Percentiles rank a stretch among this genome's conserved stretches.
Conservation (phyloP, 2,113 vertebrate species). For the Pelusios castaneus region DNA sequence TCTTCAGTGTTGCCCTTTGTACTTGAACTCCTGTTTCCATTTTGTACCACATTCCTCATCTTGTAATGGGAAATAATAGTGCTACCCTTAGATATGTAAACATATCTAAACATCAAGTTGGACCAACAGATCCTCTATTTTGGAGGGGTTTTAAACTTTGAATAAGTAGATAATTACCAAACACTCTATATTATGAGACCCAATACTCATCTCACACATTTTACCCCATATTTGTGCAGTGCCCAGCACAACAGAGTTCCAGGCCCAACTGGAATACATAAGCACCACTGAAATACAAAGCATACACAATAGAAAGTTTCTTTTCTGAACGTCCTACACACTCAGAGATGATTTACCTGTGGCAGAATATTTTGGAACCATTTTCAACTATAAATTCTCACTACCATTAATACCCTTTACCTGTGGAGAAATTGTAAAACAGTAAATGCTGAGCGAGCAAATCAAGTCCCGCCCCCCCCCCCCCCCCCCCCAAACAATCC, state of each 20-base stretch:
- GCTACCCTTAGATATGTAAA: neutral
- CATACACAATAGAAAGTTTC: neutral
- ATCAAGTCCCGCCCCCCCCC: conserved; percentile 19
- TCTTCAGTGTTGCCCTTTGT: conserved; percentile 1
- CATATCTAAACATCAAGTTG: neutral
- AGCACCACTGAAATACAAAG: neutral
- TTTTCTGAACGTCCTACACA: neutral
- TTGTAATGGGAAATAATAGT: neutral
- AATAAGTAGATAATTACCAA: neutral
- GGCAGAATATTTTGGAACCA: neutral
- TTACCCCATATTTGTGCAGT: neutral
- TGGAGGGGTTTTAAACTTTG: neutral
- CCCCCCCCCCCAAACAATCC: neutral
- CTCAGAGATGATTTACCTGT: neutral
- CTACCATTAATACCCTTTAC: neutral
- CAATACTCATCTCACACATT: neutral
- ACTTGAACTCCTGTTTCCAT: neutral
- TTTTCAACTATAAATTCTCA: neutral
- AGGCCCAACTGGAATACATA: neutral
- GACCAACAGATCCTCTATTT: neutral
- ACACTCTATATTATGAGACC: neutral
- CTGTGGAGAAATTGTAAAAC: conserved; percentile 2
- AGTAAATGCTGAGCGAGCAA: conserved; percentile 7
- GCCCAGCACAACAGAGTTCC: neutral
- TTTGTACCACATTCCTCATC: neutral